Evolutionary conservation across 2,888 invertebrate genomes (phyloP).

Genomic region (Lampropteryx suffumata): DNA sequence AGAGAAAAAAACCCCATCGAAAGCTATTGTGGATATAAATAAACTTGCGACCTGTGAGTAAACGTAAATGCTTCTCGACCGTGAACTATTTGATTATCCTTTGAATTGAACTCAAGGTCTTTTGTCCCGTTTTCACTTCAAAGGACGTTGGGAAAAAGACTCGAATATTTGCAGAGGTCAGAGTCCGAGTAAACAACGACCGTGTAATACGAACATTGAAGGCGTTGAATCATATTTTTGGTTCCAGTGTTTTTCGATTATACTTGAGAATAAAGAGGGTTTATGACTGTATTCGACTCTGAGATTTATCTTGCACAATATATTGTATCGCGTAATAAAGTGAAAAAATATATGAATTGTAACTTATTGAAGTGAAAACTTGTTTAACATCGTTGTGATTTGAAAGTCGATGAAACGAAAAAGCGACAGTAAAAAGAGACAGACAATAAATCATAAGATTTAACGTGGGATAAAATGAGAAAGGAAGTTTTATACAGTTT

Average conservation of each 20-base stretch:
- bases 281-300: too few relatives aligned
- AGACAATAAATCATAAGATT: too few relatives aligned
- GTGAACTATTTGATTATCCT: constrained; percentile 69
- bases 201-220: constrained; percentile 25
- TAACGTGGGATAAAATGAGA: too few relatives aligned
- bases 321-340: too few relatives aligned
- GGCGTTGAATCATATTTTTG: constrained; percentile 23
- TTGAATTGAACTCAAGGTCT: constrained; percentile 59
- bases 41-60: constrained; percentile 47
- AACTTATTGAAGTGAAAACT: too few relatives aligned
- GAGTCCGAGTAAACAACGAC: constrained; percentile 45
- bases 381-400: too few relatives aligned
- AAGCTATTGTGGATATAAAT: constrained; percentile 53
- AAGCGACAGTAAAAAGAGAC: too few relatives aligned
- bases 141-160: constrained; percentile 49
- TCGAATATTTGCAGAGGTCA: constrained; percentile 53
- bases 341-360: too few relatives aligned
- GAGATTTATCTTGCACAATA: too few relatives aligned
- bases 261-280: too few relatives aligned
- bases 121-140: constrained; percentile 59
- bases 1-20: constrained; percentile 39
- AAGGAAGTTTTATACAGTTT: too few relatives aligned
- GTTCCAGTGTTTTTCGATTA: neutral
- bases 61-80: constrained; percentile 54
- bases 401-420: too few relatives aligned